phyloP scores from a whole-genome alignment of 53 echinoderm and acorn worm genomes.

The Henricia sp. region DNA sequence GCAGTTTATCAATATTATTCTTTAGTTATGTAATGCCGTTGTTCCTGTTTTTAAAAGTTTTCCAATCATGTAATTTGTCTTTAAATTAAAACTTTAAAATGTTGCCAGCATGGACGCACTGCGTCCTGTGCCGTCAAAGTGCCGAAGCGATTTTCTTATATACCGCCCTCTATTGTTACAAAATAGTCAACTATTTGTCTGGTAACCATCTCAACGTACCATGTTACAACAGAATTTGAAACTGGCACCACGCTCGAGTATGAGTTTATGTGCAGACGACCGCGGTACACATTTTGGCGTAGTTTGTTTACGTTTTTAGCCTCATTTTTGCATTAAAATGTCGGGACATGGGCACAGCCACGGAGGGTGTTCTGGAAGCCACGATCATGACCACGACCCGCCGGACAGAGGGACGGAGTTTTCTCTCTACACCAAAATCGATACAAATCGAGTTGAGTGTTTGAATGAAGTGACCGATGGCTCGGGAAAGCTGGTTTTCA shows the following conservation, averaged over 20 bases:
- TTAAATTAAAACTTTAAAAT: no score
- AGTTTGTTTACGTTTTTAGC: neutral
- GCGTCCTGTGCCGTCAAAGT: neutral
- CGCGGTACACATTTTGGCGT: neutral
- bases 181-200: neutral
- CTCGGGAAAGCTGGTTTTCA: constrained; percentile 95
- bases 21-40: no score
- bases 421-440: constrained; percentile 89
- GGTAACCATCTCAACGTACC: neutral
- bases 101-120: no score
- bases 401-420: constrained; percentile 91
- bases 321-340: constrained; percentile 12
- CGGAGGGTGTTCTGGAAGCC: constrained; percentile 74
- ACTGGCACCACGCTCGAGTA: neutral
- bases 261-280: neutral
- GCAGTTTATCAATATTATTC: no score
- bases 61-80: no score
- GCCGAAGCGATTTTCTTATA: neutral
- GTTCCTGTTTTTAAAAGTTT: no score
- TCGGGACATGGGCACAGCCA: constrained; percentile 83
- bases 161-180: constrained; percentile 8
- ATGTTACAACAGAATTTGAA: neutral
- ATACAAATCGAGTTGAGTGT: constrained; percentile 85
- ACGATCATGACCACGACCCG: constrained; percentile 77
- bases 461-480: constrained; percentile 89